A percentile compares a stretch with the other conserved stretches of the same genome.
Evolutionary conservation across 2,113 vertebrate genomes (phyloP).

Genomic region (Strigops habroptila): DNA sequence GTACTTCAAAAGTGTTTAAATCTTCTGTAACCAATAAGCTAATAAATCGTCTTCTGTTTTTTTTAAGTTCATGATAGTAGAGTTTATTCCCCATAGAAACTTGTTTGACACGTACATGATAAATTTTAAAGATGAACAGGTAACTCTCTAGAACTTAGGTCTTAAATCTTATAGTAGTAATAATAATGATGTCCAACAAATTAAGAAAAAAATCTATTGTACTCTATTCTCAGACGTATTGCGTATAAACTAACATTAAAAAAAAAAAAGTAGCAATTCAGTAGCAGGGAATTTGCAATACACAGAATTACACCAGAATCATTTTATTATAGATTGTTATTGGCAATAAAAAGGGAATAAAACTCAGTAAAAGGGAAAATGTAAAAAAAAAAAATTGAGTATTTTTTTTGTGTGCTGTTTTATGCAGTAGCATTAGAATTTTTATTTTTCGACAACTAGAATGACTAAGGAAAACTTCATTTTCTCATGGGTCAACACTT

Average conservation of each 20-base stretch:
- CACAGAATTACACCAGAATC: neutral
- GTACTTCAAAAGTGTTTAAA: neutral
- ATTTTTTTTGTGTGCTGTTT: neutral
- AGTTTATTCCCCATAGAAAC: neutral
- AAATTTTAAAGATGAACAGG: neutral
- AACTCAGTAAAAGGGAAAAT: conserved; percentile 29
- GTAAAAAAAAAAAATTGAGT: neutral
- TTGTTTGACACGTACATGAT: neutral
- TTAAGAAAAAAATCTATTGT: neutral
- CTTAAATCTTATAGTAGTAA: neutral
- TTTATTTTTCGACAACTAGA: neutral
- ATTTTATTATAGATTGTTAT: conserved; percentile 2
- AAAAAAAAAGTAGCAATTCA: neutral
- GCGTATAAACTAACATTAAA: neutral
- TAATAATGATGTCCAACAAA: neutral
- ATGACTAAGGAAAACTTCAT: neutral
- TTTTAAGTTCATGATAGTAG: neutral
- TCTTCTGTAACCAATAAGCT: neutral
- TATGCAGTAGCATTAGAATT: neutral
- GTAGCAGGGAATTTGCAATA: neutral
- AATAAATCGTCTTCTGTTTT: neutral
- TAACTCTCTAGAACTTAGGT: neutral
- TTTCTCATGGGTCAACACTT: neutral
- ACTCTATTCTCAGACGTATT: neutral
- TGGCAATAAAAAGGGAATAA: conserved; percentile 38